Base-by-base conservation (phyloP, 2,113 vertebrate species). In the Plecturocebus donacophilus region DNA sequence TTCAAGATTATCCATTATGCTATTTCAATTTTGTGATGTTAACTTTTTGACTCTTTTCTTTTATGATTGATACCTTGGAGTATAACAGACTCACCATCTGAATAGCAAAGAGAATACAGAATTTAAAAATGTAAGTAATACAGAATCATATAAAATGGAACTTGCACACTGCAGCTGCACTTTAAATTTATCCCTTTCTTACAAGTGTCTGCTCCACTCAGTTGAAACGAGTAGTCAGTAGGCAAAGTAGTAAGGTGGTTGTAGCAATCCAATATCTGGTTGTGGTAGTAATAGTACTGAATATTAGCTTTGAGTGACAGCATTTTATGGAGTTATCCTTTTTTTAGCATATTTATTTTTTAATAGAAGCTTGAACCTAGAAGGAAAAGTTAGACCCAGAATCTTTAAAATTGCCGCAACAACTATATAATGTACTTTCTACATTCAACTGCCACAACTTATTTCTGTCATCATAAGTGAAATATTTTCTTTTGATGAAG, bases 401-500 rank as follows among this genome's bases (percentile, higher is more conserved):
- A 87, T 45, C 25, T 66, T 84, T 70, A 91, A 77, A 77, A 58
- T 82, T 76, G 42, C 2, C 42, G 35, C 13, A 90, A 13, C 27
- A 85, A 61, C 10, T 66, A 27, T 12, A 19, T 45, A 61, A 83
- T 83, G 45, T 30, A 58, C 2, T 91, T 52, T 87, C 75, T 23
- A 81, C 13, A 14, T 80, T 87, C 56, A 58, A 6, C 9, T 5
- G 56, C 6, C 14, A 21, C 88, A 17, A 47, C 30, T 91, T 80
- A 75, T 30, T 64, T 87, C 25, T 58, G 7, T 47, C 23, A 64
- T 84, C 3, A 58, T 13, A 61, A 56, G 6, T 42, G 25, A 64
- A 91, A 66, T 81, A 76, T 45, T 75, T 95, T 87, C 8, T 96
- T 93, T 85, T 70, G 71, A 76, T 77, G 27, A 73, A 8, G 16